Evolutionary conservation across 2,797 vertebrate genomes (phyloP).

Genomic region (Poeciliopsis presidionis): DNA sequence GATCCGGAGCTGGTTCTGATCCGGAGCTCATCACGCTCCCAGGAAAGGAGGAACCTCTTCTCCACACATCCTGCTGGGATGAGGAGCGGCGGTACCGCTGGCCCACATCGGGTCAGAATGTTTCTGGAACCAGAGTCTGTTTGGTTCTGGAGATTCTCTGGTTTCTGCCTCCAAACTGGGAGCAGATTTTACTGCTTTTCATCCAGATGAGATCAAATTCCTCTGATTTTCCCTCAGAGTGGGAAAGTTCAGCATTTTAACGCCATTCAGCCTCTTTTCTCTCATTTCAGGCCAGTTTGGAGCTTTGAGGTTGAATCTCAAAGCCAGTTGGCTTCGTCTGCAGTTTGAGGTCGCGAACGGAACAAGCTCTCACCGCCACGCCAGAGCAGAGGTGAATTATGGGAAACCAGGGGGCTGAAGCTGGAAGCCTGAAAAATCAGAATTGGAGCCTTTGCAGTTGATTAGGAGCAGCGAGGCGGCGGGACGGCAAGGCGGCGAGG

Average conservation of each 20-base stretch:
- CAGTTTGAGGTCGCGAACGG: neutral
- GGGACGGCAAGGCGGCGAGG: too few relatives aligned
- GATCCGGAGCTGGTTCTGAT: neutral
- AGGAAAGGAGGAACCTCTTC: neutral
- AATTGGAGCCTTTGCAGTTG: slow-evolving; percentile 42
- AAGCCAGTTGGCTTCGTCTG: neutral
- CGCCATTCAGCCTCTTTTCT: neutral
- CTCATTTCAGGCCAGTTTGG: too few relatives aligned
- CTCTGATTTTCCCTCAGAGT: neutral
- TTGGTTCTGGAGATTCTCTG: neutral
- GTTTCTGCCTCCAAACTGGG: neutral
- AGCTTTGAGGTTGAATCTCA: neutral
- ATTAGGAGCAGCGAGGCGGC: too few relatives aligned
- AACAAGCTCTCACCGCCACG: neutral
- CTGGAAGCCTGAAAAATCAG: slow-evolving; percentile 66
- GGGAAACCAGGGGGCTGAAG: slow-evolving; percentile 49
- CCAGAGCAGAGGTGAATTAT: slow-evolving; percentile 40
- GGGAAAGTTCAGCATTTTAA: neutral
- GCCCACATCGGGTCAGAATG: neutral
- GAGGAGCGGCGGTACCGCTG: neutral
- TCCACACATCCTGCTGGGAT: neutral
- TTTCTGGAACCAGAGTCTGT: too few relatives aligned
- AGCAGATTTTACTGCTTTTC: neutral
- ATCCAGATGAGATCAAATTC: neutral
- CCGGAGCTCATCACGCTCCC: neutral